These are phyloP conservation scores for Drosophila dunni DNA, from an alignment of 1,140 invertebrate species.

Conservation along the genomic window DNA sequence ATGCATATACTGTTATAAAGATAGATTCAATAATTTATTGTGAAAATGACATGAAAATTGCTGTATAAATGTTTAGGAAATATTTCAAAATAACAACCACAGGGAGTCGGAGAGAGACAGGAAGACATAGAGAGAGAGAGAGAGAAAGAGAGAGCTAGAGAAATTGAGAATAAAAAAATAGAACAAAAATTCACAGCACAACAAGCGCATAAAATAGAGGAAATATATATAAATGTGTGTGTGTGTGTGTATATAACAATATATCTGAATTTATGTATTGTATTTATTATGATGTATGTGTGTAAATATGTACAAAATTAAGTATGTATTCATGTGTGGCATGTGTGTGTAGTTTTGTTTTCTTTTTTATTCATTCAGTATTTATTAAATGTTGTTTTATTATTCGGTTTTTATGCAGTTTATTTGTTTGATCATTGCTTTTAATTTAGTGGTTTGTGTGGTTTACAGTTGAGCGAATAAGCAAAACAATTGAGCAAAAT, in stretches of 20 bases:
- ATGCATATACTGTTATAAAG: constrained; percentile 37
- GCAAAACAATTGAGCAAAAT: constrained; percentile 43
- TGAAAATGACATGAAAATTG: constrained; percentile 68
- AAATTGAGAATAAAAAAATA: constrained; percentile 39
- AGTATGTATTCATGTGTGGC: neutral
- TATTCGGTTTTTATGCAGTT: constrained; percentile 51
- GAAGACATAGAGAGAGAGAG: constrained; percentile 1
- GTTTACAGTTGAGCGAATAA: constrained; percentile 53
- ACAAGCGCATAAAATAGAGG: constrained; percentile 68
- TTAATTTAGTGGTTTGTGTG: constrained; percentile 44
- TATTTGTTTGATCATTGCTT: constrained; percentile 59
- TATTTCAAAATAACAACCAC: constrained; percentile 59
- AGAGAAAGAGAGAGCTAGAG: constrained; percentile 32
- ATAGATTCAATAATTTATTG: constrained; percentile 54
- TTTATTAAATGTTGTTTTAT: constrained; percentile 42
- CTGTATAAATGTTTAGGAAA: constrained; percentile 65
- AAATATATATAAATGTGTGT: constrained; percentile 37
- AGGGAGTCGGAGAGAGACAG: constrained; percentile 12
- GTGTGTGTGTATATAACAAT: constrained; percentile 32
- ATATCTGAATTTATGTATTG: constrained; percentile 21
- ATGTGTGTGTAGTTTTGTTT: constrained; percentile 29
- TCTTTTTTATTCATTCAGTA: constrained; percentile 44
- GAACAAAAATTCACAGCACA: constrained; percentile 63
- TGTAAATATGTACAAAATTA: constrained; percentile 27
- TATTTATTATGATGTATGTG: constrained; percentile 25